Conservation (phyloP, 2,888 invertebrate genomes). For the Cylindroiulus punctatus region DNA sequence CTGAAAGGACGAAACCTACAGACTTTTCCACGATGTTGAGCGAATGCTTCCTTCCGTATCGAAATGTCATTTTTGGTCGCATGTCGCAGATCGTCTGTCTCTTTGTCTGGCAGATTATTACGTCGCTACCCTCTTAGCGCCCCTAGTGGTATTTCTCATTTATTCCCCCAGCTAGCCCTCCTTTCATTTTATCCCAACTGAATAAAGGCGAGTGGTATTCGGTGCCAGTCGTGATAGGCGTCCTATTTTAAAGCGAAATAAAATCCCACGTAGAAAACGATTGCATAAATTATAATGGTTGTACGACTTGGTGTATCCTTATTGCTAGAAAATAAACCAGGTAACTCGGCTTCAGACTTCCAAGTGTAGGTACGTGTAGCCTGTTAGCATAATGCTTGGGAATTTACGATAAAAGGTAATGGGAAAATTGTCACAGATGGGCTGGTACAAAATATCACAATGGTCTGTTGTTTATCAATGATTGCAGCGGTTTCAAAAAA, state of each 20-base stretch:
- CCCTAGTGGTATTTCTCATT: conserved; percentile 39
- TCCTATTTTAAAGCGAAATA: not conserved
- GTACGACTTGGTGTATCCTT: not conserved
- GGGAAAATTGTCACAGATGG: too few species aligned
- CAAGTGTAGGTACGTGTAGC: too few species aligned
- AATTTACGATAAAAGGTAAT: too few species aligned
- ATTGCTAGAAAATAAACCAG: not conserved
- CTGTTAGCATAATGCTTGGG: too few species aligned
- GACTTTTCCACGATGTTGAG: conserved; percentile 16
- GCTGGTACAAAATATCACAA: too few species aligned
- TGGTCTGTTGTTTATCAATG: too few species aligned
- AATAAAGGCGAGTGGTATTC: not conserved
- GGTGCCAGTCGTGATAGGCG: not conserved
- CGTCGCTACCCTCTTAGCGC: conserved; percentile 30
- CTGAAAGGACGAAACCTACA: conserved; percentile 15
- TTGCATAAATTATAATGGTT: not conserved
- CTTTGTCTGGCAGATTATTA: conserved; percentile 30
- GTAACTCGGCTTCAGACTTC: too few species aligned
- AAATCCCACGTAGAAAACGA: not conserved
- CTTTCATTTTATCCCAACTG: not conserved
- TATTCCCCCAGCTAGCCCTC: not conserved
- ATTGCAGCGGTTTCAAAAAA: too few species aligned
- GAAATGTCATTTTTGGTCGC: conserved; percentile 40
- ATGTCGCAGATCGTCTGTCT: conserved; percentile 15
- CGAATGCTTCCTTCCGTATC: conserved; percentile 50